Evolutionary conservation across 1,140 invertebrate species (phyloP).

Genomic region (Zaprionus ghesquierei): DNA sequence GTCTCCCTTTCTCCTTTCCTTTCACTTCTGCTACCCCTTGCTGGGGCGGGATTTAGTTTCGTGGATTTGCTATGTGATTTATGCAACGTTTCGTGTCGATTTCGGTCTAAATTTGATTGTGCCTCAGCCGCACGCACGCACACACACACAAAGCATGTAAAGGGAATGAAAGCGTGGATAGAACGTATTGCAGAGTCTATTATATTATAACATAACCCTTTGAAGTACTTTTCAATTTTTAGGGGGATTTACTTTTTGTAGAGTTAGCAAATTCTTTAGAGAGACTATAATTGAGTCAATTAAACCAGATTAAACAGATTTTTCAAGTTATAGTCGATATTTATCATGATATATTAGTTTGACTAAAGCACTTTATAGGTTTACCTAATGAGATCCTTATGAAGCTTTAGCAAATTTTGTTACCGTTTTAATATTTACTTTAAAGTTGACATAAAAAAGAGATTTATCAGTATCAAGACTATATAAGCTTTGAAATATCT

Average conservation of each 20-base stretch:
- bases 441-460: no score
- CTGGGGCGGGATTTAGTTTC: constrained; percentile 12
- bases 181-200: not conserved
- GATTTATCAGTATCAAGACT: not conserved
- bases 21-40: not conserved
- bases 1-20: not conserved
- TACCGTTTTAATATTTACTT: no score
- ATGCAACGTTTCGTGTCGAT: constrained; percentile 32
- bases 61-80: constrained; percentile 37
- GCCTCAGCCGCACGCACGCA: not conserved
- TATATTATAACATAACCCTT: not conserved
- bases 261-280: not conserved
- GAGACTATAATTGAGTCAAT: not conserved
- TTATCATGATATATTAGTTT: not conserved
- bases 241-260: not conserved
- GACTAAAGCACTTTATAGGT: not conserved
- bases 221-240: not conserved
- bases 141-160: not conserved
- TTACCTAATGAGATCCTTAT: no score
- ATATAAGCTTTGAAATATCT: not conserved
- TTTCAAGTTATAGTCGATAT: not conserved
- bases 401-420: no score
- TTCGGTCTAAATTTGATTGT: constrained; percentile 30
- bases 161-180: not conserved
- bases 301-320: not conserved